Base-by-base conservation (phyloP, 30 jellyfish, hydroid and myxozoan species). In the Calvadosia cruxmelitensis region DNA sequence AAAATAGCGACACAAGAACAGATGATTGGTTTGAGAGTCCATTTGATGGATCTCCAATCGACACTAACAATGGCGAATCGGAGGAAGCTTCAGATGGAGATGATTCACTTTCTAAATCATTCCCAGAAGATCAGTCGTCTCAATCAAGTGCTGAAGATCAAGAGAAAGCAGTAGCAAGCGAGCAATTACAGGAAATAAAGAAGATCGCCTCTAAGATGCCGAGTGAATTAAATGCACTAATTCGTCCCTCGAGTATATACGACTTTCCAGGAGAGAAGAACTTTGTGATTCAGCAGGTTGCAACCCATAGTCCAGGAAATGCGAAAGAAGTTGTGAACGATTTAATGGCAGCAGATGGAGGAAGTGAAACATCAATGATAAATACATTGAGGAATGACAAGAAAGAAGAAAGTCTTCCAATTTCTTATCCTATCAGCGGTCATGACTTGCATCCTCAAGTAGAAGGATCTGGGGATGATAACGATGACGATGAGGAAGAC, bases 21-120 rank as follows among this genome's bases (percentile, higher is more conserved):
- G 86, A 72, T 24, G 94, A 82, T 69, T 82, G 94, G 94, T 82
- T 82, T 49, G 94, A 82, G 31, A 36, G 64, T 24, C 82, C 71
- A 12, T 51, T 70, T 27, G 52, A 64, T 36, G 51, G 66, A 25
- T 66, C 91, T 1, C 34, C 53, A 27, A 49, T 33, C 31, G 27
- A 12, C 30, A 62, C 1, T 2, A 31, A 2, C 1, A 2, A 70
- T 30, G 30, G 29, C 15, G 32, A 28, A 12, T 35, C 42, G n/a
- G 73, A 70, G 48, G 67, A 53, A n/a, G 81, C 35, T 49, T 68
- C 31, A 12, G 71, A 70, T 29, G 80, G 10, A 20, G 53, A 3
- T 15, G 72, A 63, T 23, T 48, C 5, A 2, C 49, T 65, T 2
- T 70, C 79, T 0, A 29, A 53, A 36, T 0, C 34, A n/a, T 51